These are phyloP conservation scores for Odontophorus gujanensis DNA, from an alignment of 2,113 vertebrate species.

Conservation along the genomic window DNA sequence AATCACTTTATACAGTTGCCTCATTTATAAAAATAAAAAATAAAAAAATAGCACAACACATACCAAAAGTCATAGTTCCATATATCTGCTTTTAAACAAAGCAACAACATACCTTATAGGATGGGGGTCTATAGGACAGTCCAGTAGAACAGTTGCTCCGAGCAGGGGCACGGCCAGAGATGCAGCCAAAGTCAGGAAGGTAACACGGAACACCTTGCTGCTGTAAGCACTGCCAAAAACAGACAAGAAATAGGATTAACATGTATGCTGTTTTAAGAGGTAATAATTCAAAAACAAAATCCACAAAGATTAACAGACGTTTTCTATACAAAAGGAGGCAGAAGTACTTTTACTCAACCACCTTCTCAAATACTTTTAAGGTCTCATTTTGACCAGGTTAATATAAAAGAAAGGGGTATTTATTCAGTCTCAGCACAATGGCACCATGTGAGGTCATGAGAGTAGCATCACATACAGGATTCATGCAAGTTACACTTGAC, in stretches of 20 bases:
- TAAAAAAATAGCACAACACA: background rate
- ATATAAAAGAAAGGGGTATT: background rate
- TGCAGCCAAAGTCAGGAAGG: slow-evolving; percentile 83
- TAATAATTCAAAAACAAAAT: background rate
- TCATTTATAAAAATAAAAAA: background rate
- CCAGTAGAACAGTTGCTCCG: slow-evolving; percentile 85
- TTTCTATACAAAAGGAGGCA: background rate
- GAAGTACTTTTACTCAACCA: background rate
- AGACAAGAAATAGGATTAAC: background rate
- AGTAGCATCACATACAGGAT: background rate
- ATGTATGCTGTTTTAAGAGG: background rate
- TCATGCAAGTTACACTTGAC: background rate
- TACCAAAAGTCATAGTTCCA: background rate
- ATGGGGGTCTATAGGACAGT: slow-evolving; percentile 92
- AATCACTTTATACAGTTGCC: background rate
- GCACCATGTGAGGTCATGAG: background rate
- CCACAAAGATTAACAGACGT: background rate
- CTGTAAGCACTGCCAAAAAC: slow-evolving; percentile 87
- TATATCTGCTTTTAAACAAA: background rate
- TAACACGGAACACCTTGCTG: slow-evolving; percentile 90
- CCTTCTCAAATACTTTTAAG: background rate
- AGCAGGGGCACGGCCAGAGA: slow-evolving; percentile 85
- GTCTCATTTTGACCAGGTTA: background rate
- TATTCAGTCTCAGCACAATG: background rate
- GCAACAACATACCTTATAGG: slow-evolving; percentile 83